phyloP scores from a whole-genome alignment of 2,113 vertebrate genomes.

The Vicugna pacos region DNA sequence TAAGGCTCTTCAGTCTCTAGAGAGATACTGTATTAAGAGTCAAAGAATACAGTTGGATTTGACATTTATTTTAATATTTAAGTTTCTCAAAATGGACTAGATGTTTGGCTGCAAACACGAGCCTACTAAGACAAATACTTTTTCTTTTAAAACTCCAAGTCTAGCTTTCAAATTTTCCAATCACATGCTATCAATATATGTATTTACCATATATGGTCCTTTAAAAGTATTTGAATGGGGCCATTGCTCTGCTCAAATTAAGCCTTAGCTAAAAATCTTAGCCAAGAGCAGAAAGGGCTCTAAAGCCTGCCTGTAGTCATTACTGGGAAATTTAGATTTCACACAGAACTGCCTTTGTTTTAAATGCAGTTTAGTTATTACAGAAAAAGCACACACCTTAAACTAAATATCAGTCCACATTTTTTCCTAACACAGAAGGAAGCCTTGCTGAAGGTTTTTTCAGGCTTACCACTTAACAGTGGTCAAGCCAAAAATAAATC shows the following conservation, averaged over 20 bases:
- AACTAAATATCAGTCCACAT: conserved; percentile 61
- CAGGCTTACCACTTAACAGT: conserved; percentile 64
- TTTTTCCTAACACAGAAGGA: conserved; percentile 69
- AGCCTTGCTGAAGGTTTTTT: conserved; percentile 73
- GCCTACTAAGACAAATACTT: neutral
- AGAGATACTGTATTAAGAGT: conserved; percentile 24
- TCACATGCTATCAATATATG: neutral
- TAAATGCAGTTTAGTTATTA: conserved; percentile 56
- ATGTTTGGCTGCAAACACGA: neutral
- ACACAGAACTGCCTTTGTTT: conserved; percentile 68
- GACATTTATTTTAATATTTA: conserved; percentile 53
- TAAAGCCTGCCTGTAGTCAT: neutral
- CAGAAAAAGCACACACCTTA: conserved; percentile 56
- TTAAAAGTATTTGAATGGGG: conserved; percentile 39
- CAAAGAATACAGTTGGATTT: conserved; percentile 36
- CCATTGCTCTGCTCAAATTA: neutral
- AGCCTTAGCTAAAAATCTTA: neutral
- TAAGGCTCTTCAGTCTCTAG: conserved; percentile 4
- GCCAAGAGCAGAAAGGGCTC: neutral
- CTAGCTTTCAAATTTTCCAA: conserved; percentile 20
- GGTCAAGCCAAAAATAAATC: conserved; percentile 78
- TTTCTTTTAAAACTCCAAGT: neutral
- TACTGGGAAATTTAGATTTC: conserved; percentile 49
- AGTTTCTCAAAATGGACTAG: conserved; percentile 12
- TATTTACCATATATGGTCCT: neutral